Evolutionary conservation across 2,797 vertebrate genomes (phyloP).

Genomic region (Allobates femoralis): DNA sequence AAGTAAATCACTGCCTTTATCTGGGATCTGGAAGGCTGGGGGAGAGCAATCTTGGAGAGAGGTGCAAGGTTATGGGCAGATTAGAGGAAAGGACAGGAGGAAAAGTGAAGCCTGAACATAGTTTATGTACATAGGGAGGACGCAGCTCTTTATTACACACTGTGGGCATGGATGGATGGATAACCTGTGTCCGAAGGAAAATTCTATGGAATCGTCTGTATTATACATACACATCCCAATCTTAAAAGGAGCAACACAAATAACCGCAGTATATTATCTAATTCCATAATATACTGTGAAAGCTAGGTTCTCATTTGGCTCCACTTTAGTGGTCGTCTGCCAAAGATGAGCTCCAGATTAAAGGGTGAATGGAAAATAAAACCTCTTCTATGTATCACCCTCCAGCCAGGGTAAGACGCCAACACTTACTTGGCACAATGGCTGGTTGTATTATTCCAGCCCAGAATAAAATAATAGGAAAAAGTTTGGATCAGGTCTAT

Average conservation of each 20-base stretch:
- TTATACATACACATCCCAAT: neutral
- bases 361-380: slow-evolving; percentile 20
- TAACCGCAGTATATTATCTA: neutral
- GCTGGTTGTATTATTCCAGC: neutral
- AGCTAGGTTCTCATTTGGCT: slow-evolving; percentile 4
- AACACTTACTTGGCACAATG: slow-evolving; percentile 37
- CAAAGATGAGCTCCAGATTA: slow-evolving; percentile 39
- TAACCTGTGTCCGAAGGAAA: neutral
- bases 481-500: no score
- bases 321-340: neutral
- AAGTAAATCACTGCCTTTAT: slow-evolving; percentile 76
- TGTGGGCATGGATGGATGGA: neutral
- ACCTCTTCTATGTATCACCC: slow-evolving; percentile 10
- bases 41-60: neutral
- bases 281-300: slow-evolving; percentile 1
- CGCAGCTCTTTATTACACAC: neutral
- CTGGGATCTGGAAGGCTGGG: slow-evolving; percentile 56
- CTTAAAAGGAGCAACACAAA: neutral
- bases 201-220: neutral
- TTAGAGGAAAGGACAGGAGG: slow-evolving; percentile 8
- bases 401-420: slow-evolving; percentile 1
- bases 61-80: slow-evolving; percentile 25
- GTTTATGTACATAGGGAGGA: neutral
- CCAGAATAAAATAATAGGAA: neutral
- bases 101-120: neutral